Conservation (phyloP, 2,113 vertebrate genomes). For the Gallinago jamesoni region DNA sequence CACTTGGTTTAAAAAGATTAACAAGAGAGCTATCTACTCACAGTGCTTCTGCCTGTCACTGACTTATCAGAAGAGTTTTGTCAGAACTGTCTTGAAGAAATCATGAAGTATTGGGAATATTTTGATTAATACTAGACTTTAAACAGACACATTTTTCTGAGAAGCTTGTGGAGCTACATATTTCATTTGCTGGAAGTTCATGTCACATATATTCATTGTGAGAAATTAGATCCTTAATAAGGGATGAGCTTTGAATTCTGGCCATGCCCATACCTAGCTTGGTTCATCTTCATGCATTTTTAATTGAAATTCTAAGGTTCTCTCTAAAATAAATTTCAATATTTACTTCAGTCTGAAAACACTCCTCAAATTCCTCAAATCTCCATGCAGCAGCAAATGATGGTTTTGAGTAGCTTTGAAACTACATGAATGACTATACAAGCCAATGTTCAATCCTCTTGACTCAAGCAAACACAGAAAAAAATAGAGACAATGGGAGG, state of each 20-base stretch:
- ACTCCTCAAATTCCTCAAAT: not conserved
- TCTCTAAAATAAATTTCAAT: not conserved
- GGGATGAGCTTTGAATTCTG: not conserved
- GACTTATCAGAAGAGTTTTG: not conserved
- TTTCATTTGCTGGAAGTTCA: not conserved
- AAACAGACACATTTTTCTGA: not conserved
- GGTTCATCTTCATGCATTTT: not conserved
- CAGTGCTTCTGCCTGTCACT: not conserved
- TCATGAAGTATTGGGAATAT: not conserved
- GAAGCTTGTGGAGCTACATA: not conserved
- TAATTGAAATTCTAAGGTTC: not conserved
- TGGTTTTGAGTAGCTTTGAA: not conserved
- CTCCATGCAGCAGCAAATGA: not conserved
- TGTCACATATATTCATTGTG: not conserved
- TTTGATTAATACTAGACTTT: not conserved
- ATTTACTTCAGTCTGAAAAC: not conserved
- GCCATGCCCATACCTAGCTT: not conserved
- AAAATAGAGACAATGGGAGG: not conserved
- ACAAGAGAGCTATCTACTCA: not conserved
- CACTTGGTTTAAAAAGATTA: not conserved
- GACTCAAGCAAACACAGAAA: not conserved
- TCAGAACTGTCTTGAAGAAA: not conserved
- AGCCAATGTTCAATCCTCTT: not conserved
- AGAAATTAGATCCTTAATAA: not conserved
- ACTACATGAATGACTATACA: rapidly evolving